Percentiles rank a stretch among this genome's conserved stretches.
Conservation (phyloP, 2,888 invertebrate species). For the Zonitis immaculata region DNA sequence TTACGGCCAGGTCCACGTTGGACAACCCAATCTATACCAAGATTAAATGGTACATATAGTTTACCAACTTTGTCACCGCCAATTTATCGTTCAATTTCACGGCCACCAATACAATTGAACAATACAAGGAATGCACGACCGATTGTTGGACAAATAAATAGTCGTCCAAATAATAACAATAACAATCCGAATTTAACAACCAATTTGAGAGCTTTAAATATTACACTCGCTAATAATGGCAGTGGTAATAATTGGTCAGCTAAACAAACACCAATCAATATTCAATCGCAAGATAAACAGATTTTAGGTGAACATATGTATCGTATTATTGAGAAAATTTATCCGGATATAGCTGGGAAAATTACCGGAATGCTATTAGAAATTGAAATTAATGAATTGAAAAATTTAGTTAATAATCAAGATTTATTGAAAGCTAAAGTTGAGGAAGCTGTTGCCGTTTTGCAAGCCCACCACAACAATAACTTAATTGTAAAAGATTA, state of each 20-base stretch:
- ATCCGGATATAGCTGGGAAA: constrained; percentile 90
- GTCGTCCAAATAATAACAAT: constrained; percentile 64
- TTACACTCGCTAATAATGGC: constrained; percentile 36
- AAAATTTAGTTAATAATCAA: constrained; percentile 88
- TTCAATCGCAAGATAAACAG: constrained; percentile 95
- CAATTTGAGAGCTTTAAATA: constrained; percentile 37
- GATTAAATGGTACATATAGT: constrained; percentile 62
- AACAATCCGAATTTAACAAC: constrained; percentile 64
- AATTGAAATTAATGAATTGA: constrained; percentile 94
- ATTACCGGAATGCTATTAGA: constrained; percentile 98
- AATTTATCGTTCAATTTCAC: constrained; percentile 38
- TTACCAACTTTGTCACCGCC: constrained; percentile 44
- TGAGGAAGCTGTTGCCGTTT: constrained; percentile 95
- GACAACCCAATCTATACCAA: constrained; percentile 54
- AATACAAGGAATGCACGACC: constrained; percentile 71
- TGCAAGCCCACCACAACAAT: constrained; percentile 88
- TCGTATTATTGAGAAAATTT: constrained; percentile 91
- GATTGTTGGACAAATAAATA: constrained; percentile 60
- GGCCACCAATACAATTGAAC: constrained; percentile 57
- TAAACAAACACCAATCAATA: constrained; percentile 85
- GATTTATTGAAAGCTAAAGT: constrained; percentile 94
- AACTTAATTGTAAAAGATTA: constrained; percentile 30
- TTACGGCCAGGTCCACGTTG: constrained; percentile 86
- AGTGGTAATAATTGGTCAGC: constrained; percentile 74
- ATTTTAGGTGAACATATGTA: constrained; percentile 96